These are phyloP conservation scores for Eulithis testata DNA, from an alignment of 2,888 invertebrate species.

Conservation along the genomic window DNA sequence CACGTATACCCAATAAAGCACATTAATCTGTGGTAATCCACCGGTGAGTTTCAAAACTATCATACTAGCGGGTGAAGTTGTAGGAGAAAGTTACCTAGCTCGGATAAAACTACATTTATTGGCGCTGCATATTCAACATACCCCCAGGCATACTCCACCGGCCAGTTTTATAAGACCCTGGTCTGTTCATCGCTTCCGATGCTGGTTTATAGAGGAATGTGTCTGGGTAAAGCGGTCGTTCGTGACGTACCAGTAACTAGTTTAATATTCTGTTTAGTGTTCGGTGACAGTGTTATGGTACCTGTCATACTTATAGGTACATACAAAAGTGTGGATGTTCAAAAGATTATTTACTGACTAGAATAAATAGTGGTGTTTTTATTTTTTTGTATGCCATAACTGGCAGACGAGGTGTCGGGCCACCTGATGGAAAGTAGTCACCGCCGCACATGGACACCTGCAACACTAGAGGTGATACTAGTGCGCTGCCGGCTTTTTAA, in stretches of 20 bases:
- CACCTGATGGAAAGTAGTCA: too few relatives aligned
- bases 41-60: conserved; percentile 41
- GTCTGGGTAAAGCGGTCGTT: conserved; percentile 47
- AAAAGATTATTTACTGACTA: too few relatives aligned
- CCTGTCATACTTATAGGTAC: conserved; percentile 24
- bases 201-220: conserved; percentile 34
- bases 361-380: too few relatives aligned
- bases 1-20: conserved; percentile 12
- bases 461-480: too few relatives aligned
- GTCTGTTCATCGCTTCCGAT: conserved; percentile 25
- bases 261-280: conserved; percentile 71
- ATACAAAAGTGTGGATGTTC: too few relatives aligned
- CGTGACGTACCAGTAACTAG: conserved; percentile 62
- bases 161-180: conserved; percentile 53
- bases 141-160: conserved; percentile 59
- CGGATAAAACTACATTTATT: conserved; percentile 80
- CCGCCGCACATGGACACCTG: too few relatives aligned
- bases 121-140: conserved; percentile 81
- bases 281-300: conserved; percentile 60
- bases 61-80: conserved; percentile 50
- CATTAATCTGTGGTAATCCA: conserved; percentile 38
- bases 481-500: too few relatives aligned
- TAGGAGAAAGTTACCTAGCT: conserved; percentile 74
- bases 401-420: too few relatives aligned
- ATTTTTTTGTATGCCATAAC: background rate